Base-by-base conservation (phyloP, 2,797 vertebrate genomes). In the Lithobates sylvaticus region DNA sequence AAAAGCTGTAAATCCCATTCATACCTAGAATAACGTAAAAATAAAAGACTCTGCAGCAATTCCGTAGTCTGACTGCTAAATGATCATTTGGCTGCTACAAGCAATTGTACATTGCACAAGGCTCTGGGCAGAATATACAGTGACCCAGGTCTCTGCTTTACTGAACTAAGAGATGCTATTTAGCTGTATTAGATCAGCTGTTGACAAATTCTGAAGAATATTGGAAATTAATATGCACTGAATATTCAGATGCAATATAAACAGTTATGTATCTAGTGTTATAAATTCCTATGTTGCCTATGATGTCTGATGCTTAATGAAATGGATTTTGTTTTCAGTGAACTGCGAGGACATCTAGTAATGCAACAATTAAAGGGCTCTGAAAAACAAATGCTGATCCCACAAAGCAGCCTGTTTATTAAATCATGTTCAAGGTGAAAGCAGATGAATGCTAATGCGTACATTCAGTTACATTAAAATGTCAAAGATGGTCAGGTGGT, bases 211-310 rank as follows among this genome's bases (percentile, higher is more conserved):
- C 78, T 70, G 27, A 80, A 54, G 67, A 47, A 26, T 34, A 54
- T 32, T 12, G 16, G 50, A 70, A 54, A 80, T 44, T 0, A 70
- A 80, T 42, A 29, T 64, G 27, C 65, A 10, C 5, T 50, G 68
- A 80, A 50, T 80, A 80, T 70, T 80, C 27, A 80, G 78, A 70
- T 80, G 42, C 21, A 80, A 70, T 80, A 80, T 70, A 70, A 13
- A 54, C 29, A 70, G 34, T 80, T 80, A 70, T 70, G 18, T 70
- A 54, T 21, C 78, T 70, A 80, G 70, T 70, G 70, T 42, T 34
- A 70, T 54, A 54, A 70, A 79, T 34, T 54, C 44, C 21, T 80
- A 13, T 70, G 44, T 70, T 47, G 42, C 29, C 78, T 64, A 79
- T 69, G 65, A 79, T 69, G 29, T 69, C 64, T 65, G 50, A 67